Conservation (phyloP, 2,113 vertebrate species). For the Hipposideros armiger region DNA sequence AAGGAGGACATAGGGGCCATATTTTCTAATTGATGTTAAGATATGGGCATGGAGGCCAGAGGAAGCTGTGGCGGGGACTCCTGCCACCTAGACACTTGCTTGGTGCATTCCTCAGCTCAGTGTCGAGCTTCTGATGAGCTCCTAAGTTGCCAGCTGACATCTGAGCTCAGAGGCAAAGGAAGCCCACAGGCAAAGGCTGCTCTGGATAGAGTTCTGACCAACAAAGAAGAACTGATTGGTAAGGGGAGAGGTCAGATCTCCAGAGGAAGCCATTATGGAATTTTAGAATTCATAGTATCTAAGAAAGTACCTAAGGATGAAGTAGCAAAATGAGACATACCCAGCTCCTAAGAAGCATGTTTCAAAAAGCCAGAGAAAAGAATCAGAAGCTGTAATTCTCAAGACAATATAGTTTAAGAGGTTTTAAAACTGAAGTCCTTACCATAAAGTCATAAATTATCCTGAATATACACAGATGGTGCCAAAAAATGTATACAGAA, state of each 20-base stretch:
- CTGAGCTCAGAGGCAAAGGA: not conserved
- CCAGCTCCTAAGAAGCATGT: not conserved
- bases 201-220: not conserved
- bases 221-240: not conserved
- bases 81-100: not conserved
- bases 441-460: slow-evolving; percentile 68
- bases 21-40: not conserved
- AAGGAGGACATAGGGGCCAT: not conserved
- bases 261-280: not conserved
- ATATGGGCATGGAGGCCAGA: not conserved
- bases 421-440: slow-evolving; percentile 43
- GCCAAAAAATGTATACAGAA: not conserved
- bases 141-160: not conserved
- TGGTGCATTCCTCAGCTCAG: rapidly evolving
- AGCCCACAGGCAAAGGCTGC: not conserved
- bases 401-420: slow-evolving; percentile 42
- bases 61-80: rapidly evolving
- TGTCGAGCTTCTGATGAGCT: not conserved
- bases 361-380: not conserved
- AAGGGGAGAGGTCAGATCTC: not conserved
- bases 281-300: not conserved
- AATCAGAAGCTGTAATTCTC: not conserved
- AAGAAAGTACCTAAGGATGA: not conserved
- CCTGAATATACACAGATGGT: not conserved
- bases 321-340: not conserved